Conservation (phyloP, 2,113 vertebrate genomes). For the Orthochromis malagaraziensis region DNA sequence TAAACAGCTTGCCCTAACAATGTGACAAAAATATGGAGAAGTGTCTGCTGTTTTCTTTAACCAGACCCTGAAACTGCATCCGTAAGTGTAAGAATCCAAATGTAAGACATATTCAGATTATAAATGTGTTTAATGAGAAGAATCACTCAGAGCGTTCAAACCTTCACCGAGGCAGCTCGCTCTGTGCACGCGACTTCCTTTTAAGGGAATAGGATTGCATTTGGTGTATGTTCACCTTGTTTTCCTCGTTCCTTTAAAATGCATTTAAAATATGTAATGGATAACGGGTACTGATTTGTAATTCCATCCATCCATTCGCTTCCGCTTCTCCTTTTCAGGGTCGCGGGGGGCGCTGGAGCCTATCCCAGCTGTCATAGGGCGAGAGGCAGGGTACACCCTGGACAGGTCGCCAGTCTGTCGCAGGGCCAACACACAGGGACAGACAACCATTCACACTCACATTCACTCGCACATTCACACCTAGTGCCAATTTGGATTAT, state of each 20-base stretch:
- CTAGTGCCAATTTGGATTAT: no score
- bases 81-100: not conserved
- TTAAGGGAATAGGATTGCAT: not conserved
- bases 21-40: not conserved
- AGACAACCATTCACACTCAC: no score
- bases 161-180: not conserved
- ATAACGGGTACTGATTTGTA: not conserved
- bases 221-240: not conserved
- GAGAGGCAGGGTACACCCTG: no score
- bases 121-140: not conserved
- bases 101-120: not conserved
- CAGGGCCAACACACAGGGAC: no score
- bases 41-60: not conserved
- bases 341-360: no score
- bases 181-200: not conserved
- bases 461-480: no score
- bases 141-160: not conserved
- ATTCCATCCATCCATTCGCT: not conserved
- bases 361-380: no score
- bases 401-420: no score
- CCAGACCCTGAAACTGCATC: not conserved
- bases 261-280: not conserved
- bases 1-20: not conserved
- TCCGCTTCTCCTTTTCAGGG: no score
- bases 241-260: not conserved